Percentiles rank a stretch among this genome's conserved stretches.
These are phyloP conservation scores for Ptychoptera albimana DNA, from an alignment of 2,888 invertebrate species.

Conservation along the genomic window DNA sequence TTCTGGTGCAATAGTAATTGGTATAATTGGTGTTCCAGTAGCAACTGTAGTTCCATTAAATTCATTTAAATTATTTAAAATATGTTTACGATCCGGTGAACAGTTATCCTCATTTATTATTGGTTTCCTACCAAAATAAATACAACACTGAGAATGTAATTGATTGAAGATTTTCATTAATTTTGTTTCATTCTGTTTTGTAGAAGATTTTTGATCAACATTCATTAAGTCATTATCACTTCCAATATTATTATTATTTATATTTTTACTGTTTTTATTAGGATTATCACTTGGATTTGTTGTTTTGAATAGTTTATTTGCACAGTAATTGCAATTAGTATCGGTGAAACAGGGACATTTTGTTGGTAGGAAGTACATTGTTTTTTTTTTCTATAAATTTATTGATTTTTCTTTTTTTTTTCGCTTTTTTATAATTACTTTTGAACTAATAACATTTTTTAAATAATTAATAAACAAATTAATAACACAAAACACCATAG, in stretches of 20 bases:
- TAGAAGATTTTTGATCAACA: too few species aligned
- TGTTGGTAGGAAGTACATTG: neutral
- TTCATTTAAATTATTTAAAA: neutral
- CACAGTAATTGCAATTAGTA: too few species aligned
- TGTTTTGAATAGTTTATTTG: too few species aligned
- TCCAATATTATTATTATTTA: neutral
- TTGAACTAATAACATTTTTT: too few species aligned
- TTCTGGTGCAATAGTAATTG: conserved; percentile 13
- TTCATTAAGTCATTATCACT: neutral
- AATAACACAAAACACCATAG: too few species aligned
- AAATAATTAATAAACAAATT: too few species aligned
- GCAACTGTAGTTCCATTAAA: conserved; percentile 7
- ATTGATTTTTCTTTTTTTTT: too few species aligned
- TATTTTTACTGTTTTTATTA: neutral
- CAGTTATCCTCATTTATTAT: neutral
- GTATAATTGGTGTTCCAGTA: conserved; percentile 15
- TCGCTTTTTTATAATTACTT: too few species aligned
- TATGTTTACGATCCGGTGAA: neutral
- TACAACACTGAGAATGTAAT: neutral
- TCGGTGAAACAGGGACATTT: neutral
- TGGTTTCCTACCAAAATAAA: neutral
- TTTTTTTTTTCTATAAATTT: neutral
- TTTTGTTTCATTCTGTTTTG: neutral
- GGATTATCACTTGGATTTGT: too few species aligned
- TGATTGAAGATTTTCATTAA: neutral